A percentile compares a stretch with the other conserved stretches of the same genome.
Evolutionary conservation across 2,113 vertebrate species (phyloP).

Genomic region (Cercocebus atys): DNA sequence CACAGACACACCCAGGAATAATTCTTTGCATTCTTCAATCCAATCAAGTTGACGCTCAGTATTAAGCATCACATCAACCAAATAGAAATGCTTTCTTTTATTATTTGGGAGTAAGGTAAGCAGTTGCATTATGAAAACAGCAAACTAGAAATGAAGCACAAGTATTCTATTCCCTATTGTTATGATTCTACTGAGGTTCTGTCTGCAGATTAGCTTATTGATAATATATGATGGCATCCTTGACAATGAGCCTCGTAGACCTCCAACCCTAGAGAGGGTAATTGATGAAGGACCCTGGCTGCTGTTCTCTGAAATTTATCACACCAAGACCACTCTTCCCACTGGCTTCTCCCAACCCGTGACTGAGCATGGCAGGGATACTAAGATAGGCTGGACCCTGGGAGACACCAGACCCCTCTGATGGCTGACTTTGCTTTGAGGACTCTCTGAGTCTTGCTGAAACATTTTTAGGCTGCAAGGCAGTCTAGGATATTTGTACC

Average conservation of each 20-base stretch:
- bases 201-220: background rate
- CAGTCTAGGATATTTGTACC: background rate
- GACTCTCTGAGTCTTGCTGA: background rate
- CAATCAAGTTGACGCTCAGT: too few relatives aligned
- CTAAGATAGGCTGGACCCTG: background rate
- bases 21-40: too few relatives aligned
- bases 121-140: slow-evolving; percentile 43
- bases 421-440: background rate
- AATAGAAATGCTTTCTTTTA: slow-evolving; percentile 44
- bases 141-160: background rate
- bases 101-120: slow-evolving; percentile 25
- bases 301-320: background rate
- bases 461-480: background rate
- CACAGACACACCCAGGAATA: too few relatives aligned
- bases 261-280: background rate
- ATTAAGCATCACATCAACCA: slow-evolving; percentile 30
- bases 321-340: background rate
- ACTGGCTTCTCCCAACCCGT: background rate
- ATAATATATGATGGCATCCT: background rate
- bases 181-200: background rate
- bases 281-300: background rate
- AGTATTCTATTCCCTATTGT: slow-evolving; percentile 54
- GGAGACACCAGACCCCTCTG: background rate
- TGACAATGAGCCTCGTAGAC: background rate
- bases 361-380: background rate